Evolutionary conservation across 2,797 vertebrate species (phyloP), one percentile per base, ranked within the genome.

Genomic region (Bucorvus abyssinicus): DNA sequence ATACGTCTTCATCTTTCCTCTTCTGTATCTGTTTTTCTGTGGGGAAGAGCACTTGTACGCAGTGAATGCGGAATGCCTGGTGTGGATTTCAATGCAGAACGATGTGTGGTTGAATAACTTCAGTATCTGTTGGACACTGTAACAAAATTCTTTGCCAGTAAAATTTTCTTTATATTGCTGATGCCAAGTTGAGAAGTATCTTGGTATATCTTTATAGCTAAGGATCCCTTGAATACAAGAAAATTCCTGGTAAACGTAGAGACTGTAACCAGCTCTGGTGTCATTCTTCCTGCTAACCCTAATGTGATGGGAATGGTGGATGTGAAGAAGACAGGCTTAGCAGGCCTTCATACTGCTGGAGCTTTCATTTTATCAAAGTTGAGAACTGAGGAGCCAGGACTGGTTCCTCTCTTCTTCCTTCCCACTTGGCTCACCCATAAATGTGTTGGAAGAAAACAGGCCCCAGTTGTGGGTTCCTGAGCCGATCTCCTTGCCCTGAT

Each of bases 381-480:
- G 38, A 42, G 82, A 86, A 49, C 40, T 50, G 63, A 68, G 59
- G 22, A 86, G 20, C 40, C 3, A 1, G 24, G n/a, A 9, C 42
- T 57, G 17, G 26, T 71, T 83, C 65, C 61, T 84, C 34, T 74
- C 7, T 80, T 42, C 12, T 78, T 63, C 53, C 61, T 67, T 75
- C 40, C 30, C 7, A 6, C 53, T 79, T 56, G 34, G 19, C 30
- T 92, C 20, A 68, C 14, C 40, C 21, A 13, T 71, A 71, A 90
- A 63, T 0, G 1, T 0, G 1, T 12, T 55, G 40, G 83, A 73
- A 24, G 56, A 22, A 84, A 82, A 17, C 30, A 55, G 20, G 26
- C 18, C 59, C 19, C 21, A 52, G 15, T 6, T 22, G 4, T 47
- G 56, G 32, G 7, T 29, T 70, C 21, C 56, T 82, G 49, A 71